Base-by-base conservation (phyloP, 1,140 invertebrate genomes). In the Cylas formicarius region DNA sequence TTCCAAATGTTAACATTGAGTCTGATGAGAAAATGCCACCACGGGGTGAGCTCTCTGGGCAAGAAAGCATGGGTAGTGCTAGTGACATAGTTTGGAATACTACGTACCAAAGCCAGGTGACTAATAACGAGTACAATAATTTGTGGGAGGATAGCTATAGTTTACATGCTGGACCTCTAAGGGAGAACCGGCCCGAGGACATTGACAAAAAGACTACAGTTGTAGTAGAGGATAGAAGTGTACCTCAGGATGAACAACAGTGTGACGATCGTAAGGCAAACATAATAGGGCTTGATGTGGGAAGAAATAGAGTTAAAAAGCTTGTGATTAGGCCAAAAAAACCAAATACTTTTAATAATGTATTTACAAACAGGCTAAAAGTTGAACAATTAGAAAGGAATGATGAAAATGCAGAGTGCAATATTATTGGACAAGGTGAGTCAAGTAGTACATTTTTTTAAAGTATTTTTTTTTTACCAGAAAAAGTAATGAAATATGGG, bases 21-120 rank as follows among this genome's bases (percentile, higher is more conserved):
- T 79, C 85, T 0, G 84, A 89, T 58, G 86, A 89, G 62, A 78
- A 77, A 36, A 88, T 89, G 84, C 85, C 86, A 21, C 78, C 86
- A 0, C 73, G 82, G 48, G 86, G 84, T 5, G 85, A 87, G 66
- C 69, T 87, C 8, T 86, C 83, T 4, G 84, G 82, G 19, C 84
- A 86, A 61, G 85, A 87, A 49, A 87, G 84, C 66, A 82, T 86
- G 56, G 83, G 82, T 8, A 60, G 52, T 19, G 49, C 55, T 4
- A 63, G 57, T 48, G 63, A 65, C 39, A 47, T 57, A 13, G 54
- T 56, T 10, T 63, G 63, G 58, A 60, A 56, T 41, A n/a, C n/a
- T n/a, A n/a, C n/a, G n/a, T n/a, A n/a, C n/a, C n/a, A n/a, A n/a
- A n/a, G n/a, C n/a, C n/a, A n/a, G n/a, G n/a, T n/a, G n/a, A n/a